Evolutionary conservation across 2,888 invertebrate genomes (phyloP), one percentile per base, ranked within the genome.

Genomic region (Dorcus hopei): DNA sequence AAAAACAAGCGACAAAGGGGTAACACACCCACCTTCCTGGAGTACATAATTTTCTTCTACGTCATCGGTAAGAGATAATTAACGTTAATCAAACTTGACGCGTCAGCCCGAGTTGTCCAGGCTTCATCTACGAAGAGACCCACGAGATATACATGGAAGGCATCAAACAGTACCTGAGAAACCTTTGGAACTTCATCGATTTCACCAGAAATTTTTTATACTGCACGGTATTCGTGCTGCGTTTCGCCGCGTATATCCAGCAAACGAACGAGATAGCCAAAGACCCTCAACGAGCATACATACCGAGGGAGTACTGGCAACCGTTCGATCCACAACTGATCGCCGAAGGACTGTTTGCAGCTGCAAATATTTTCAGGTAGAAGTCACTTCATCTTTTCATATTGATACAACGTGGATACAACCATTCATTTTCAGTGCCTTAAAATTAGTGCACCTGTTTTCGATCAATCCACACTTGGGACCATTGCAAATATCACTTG

Each of bases 141-240:
- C 91, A 92, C 75, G 94, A 96, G 76, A 89, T 96, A 62, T 95
- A 89, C 82, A 85, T 87, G 19, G 89, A 91, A 73, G 97, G 97
- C n/a, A 84, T 95, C 50, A 84, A 85, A 41, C 88, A 88, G 0
- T 97, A 97, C 73, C 82, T 95, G 33, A 84, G 92, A 38, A 94
- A 97, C 76, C 87, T 97, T 85, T 97, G 97, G 97, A 97, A 97
- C 78, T 93, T 96, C 72, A 92, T 97, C 53, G 97, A 97, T 80
- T 96, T 96, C 74, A 89, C 91, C 4, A 86, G 95, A 45, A 97
- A 97, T 79, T 87, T 87, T 0, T 81, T 97, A 2, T 97, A 97
- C 77, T 84, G 90, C 43, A 82, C 85, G 3, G 91, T 91, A 7
- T 83, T 85, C 38, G 72, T 90, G 33, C 78, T 93, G 4, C 80